Percentiles rank a stretch among this genome's conserved stretches.
These are phyloP conservation scores for Drosophila arawakana DNA, from an alignment of 1,140 invertebrate species.

Conservation along the genomic window DNA sequence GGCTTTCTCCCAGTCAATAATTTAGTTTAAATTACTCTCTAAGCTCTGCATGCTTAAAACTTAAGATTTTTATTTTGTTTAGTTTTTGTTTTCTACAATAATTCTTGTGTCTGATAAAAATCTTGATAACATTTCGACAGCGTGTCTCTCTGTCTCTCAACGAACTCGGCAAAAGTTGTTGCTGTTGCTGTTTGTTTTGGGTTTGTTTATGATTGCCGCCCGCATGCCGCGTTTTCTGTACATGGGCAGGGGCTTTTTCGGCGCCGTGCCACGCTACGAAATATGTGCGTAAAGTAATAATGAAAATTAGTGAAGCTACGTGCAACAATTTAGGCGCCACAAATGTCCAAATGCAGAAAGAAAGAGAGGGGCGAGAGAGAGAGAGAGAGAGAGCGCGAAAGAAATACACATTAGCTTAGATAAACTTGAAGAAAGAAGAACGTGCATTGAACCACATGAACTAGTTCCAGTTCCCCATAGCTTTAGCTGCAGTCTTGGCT, in stretches of 20 bases:
- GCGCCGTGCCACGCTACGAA: slow-evolving; percentile 70
- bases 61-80: neutral
- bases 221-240: slow-evolving; percentile 16
- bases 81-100: neutral
- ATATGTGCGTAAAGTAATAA: slow-evolving; percentile 63
- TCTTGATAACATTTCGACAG: slow-evolving; percentile 1
- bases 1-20: too few species aligned
- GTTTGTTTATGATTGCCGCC: slow-evolving; percentile 67
- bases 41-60: too few species aligned
- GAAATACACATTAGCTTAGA: slow-evolving; percentile 49
- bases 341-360: slow-evolving; percentile 25
- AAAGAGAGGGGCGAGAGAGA: neutral
- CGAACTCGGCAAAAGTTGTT: slow-evolving; percentile 17
- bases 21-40: too few species aligned
- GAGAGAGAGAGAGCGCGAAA: slow-evolving; percentile 9
- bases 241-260: slow-evolving; percentile 11
- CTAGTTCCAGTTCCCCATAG: slow-evolving; percentile 18
- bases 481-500: slow-evolving; percentile 3
- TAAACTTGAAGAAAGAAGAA: slow-evolving; percentile 47
- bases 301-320: slow-evolving; percentile 67
- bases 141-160: neutral
- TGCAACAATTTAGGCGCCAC: slow-evolving; percentile 78
- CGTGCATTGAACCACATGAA: slow-evolving; percentile 28
- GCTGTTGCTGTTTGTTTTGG: slow-evolving; percentile 31
- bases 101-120: neutral